Evolutionary conservation across 2,113 vertebrate species (phyloP).

Genomic region (Phaetusa simplex): DNA sequence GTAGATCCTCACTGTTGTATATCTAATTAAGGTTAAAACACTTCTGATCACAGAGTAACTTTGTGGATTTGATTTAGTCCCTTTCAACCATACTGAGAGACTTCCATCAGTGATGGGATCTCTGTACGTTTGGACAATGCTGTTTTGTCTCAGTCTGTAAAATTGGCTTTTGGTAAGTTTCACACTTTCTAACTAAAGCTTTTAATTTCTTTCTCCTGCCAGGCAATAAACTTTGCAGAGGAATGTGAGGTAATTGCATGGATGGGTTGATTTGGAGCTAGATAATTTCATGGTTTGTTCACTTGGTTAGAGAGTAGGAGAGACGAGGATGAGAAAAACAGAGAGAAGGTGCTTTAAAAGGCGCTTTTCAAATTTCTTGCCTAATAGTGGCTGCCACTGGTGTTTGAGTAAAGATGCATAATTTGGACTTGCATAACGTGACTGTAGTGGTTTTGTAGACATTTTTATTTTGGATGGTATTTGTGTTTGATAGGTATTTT

Average conservation of each 20-base stretch:
- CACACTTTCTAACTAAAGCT: neutral
- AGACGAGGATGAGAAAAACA: neutral
- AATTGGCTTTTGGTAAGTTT: neutral
- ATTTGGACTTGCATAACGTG: neutral
- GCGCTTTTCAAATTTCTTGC: neutral
- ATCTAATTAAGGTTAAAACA: neutral
- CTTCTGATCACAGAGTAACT: neutral
- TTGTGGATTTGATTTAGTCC: neutral
- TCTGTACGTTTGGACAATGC: neutral
- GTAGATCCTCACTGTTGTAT: neutral
- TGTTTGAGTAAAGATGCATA: neutral
- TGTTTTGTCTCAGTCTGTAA: neutral
- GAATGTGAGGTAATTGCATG: constrained; percentile 42
- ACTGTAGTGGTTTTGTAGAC: neutral
- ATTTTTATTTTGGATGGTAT: neutral
- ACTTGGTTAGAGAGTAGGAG: constrained; percentile 13
- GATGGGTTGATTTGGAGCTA: constrained; percentile 49
- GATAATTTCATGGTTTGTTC: constrained; percentile 65
- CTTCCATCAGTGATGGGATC: neutral
- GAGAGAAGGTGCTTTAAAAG: constrained; percentile 8
- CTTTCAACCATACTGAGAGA: neutral
- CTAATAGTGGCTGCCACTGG: neutral
- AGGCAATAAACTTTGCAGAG: constrained; percentile 17
- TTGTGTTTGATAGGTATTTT: neutral
- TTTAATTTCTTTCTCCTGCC: constrained; percentile 40